Evolutionary conservation across 2,797 vertebrate species (phyloP).

Genomic region (Fistularia tabacaria): DNA sequence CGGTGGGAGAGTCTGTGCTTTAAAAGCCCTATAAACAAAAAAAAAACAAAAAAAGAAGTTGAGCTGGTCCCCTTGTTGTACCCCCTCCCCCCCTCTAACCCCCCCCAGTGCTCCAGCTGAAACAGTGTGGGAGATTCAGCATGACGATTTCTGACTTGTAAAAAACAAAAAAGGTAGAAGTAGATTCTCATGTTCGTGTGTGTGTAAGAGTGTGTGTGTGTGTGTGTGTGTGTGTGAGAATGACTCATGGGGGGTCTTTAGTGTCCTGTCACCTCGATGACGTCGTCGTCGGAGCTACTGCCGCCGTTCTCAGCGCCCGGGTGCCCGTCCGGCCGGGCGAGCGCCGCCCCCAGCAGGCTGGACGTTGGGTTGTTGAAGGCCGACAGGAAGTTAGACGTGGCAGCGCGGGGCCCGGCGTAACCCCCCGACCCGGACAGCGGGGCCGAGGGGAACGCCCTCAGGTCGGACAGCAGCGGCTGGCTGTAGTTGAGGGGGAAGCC

Average conservation of each 20-base stretch:
- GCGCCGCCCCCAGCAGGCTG: constrained; percentile 78
- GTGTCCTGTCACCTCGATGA: constrained; percentile 96
- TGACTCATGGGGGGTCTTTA: constrained; percentile 56
- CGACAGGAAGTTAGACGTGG: constrained; percentile 79
- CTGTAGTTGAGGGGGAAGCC: constrained; percentile 87
- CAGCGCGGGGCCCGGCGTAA: constrained; percentile 55
- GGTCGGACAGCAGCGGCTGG: constrained; percentile 87
- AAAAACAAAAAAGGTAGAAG: no score
- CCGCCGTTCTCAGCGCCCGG: constrained; percentile 84
- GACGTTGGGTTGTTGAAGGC: constrained; percentile 81
- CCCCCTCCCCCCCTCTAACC: constrained; percentile 16
- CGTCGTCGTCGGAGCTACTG: constrained; percentile 95
- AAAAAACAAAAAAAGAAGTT: not conserved
- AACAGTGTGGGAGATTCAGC: constrained; percentile 59
- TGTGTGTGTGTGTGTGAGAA: no score
- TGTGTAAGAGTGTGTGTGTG: no score
- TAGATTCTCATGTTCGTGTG: no score
- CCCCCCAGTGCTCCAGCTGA: no score
- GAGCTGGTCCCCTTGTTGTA: constrained; percentile 48
- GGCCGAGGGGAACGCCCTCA: constrained; percentile 84
- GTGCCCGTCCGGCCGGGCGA: constrained; percentile 78
- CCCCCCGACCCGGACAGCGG: constrained; percentile 78
- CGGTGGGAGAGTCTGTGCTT: constrained; percentile 16
- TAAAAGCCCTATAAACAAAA: constrained; percentile 12
- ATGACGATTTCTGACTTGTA: constrained; percentile 64